phyloP scores from a whole-genome alignment of 2,888 invertebrate species.

The Protodeltote pygarga region DNA sequence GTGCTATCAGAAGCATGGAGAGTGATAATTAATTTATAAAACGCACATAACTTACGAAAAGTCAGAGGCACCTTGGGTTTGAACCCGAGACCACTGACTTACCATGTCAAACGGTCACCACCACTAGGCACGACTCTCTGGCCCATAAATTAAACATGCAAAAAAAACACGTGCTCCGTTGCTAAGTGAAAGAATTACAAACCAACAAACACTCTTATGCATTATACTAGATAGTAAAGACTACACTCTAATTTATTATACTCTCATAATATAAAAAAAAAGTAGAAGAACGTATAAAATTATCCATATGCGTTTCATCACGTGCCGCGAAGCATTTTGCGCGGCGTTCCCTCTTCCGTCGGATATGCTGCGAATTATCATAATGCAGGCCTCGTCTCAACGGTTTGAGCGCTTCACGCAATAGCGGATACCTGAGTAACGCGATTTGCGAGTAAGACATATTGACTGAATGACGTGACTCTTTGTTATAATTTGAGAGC shows the following conservation, averaged over 20 bases:
- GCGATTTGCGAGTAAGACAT: slow-evolving; percentile 53
- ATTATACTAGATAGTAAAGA: slow-evolving; percentile 1
- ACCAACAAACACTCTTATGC: not conserved
- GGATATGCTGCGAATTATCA: slow-evolving; percentile 57
- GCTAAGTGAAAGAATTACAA: too few species aligned
- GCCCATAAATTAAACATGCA: too few species aligned
- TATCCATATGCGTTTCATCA: slow-evolving; percentile 38
- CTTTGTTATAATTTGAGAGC: slow-evolving; percentile 38
- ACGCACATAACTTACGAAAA: too few species aligned
- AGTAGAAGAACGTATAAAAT: slow-evolving; percentile 28
- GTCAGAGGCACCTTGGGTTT: too few species aligned
- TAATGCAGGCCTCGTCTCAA: slow-evolving; percentile 61
- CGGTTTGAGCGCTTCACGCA: slow-evolving; percentile 50
- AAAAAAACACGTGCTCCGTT: too few species aligned
- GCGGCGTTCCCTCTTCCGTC: slow-evolving; percentile 42
- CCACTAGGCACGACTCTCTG: too few species aligned
- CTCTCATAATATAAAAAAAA: slow-evolving; percentile 4
- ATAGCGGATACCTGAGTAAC: slow-evolving; percentile 47
- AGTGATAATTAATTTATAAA: too few species aligned
- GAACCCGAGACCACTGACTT: too few species aligned
- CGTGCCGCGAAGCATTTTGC: slow-evolving; percentile 40
- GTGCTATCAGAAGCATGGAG: too few species aligned
- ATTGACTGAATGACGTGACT: slow-evolving; percentile 47
- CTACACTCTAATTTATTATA: not conserved
- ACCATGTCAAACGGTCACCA: too few species aligned